Evolutionary conservation across 2,797 vertebrate genomes (phyloP).

Genomic region (Enteromius anoplus): DNA sequence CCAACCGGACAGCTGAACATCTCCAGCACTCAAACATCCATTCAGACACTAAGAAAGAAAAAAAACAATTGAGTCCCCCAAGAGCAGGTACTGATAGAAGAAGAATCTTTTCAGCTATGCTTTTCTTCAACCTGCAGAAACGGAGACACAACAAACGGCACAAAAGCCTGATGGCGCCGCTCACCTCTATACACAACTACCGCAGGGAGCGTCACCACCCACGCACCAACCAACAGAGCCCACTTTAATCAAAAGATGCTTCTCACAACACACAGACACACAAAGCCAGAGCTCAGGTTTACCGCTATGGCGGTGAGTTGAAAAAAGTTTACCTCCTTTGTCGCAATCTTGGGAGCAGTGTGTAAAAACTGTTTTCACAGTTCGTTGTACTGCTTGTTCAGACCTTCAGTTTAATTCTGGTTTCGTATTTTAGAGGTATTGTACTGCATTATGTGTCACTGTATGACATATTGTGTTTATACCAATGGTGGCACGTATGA

Average conservation of each 20-base stretch:
- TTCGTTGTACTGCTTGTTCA: background rate
- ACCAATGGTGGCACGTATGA: background rate
- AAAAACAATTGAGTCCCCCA: conserved; percentile 7
- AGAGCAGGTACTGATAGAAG: conserved; percentile 5
- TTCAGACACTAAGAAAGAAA: conserved; percentile 3
- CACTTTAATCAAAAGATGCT: conserved; percentile 44
- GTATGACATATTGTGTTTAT: background rate
- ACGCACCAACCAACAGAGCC: conserved; percentile 50
- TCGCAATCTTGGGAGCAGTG: conserved; percentile 50
- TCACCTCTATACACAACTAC: conserved; percentile 45
- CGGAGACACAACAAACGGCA: conserved; percentile 38
- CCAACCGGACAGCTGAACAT: conserved; percentile 39
- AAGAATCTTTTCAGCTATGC: conserved; percentile 21
- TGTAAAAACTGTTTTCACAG: background rate
- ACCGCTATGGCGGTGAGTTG: conserved; percentile 58
- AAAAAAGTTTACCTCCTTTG: conserved; percentile 46
- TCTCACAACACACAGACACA: conserved; percentile 48
- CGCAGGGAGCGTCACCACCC: conserved; percentile 40
- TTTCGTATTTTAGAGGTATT: background rate
- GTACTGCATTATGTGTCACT: background rate
- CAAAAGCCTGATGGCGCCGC: conserved; percentile 37
- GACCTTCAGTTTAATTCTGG: background rate
- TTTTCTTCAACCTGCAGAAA: conserved; percentile 30
- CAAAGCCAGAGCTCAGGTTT: conserved; percentile 12
- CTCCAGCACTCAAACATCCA: conserved; percentile 15